Evolutionary conservation across 2,113 vertebrate genomes (phyloP).

Genomic region (Melanerpes aurifrons): DNA sequence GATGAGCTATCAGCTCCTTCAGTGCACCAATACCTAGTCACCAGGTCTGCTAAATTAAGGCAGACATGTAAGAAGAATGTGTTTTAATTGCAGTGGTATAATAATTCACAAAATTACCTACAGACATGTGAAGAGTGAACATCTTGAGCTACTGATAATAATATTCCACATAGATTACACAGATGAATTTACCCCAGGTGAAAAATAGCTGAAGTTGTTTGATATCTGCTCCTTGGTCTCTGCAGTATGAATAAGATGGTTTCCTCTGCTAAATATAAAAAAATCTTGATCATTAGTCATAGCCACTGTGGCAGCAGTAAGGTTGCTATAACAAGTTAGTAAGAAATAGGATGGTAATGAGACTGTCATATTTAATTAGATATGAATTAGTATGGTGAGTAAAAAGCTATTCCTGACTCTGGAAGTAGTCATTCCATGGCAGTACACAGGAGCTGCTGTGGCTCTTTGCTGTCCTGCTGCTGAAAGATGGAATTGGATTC

Average conservation of each 20-base stretch:
- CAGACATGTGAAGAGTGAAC: not conserved
- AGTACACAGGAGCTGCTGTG: not conserved
- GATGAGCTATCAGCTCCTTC: not conserved
- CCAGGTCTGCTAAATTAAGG: not conserved
- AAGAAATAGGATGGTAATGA: not conserved
- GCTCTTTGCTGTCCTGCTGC: not conserved
- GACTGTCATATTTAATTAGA: not conserved
- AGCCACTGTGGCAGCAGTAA: not conserved
- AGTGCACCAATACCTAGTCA: not conserved
- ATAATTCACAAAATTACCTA: not conserved
- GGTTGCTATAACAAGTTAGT: not conserved
- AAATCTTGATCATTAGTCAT: not conserved
- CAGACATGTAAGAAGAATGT: not conserved
- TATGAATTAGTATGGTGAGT: not conserved
- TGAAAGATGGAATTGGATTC: not conserved
- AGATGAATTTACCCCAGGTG: not conserved
- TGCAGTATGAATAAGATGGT: not conserved
- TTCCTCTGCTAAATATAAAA: not conserved
- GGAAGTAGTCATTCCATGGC: not conserved
- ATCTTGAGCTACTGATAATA: not conserved
- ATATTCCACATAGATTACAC: not conserved
- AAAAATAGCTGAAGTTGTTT: not conserved
- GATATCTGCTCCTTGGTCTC: not conserved
- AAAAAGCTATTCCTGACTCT: not conserved
- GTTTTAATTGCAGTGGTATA: not conserved